Evolutionary conservation across 1,140 invertebrate species (phyloP).

Genomic region (Euwallacea similis): DNA sequence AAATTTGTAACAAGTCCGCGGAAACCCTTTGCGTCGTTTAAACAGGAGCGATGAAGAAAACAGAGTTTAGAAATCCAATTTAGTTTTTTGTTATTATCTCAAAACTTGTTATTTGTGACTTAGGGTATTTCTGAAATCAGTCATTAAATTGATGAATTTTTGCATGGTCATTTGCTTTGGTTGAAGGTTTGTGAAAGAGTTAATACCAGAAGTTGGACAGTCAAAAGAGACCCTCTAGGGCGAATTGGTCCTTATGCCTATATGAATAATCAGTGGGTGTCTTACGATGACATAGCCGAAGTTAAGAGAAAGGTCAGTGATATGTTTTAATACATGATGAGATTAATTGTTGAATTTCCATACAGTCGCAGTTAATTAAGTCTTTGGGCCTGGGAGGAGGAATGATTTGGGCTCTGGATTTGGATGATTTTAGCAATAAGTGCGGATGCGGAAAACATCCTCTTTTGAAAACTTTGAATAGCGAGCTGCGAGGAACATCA

Average conservation of each 20-base stretch:
- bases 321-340: too few relatives aligned
- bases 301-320: conserved; percentile 57
- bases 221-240: conserved; percentile 64
- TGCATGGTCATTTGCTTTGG: background rate
- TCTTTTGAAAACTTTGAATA: conserved; percentile 60
- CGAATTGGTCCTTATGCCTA: conserved; percentile 74
- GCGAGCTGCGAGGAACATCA: conserved; percentile 56
- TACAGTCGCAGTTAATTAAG: conserved; percentile 60
- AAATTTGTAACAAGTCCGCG: too few relatives aligned
- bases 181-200: conserved; percentile 66
- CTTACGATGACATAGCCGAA: conserved; percentile 74
- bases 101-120: conserved; percentile 3
- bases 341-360: background rate
- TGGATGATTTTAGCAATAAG: conserved; percentile 73
- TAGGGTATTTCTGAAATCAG: background rate
- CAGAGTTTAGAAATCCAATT: too few relatives aligned
- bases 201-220: conserved; percentile 65
- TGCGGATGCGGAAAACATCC: conserved; percentile 66
- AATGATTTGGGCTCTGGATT: conserved; percentile 76
- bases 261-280: conserved; percentile 77
- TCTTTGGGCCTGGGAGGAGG: conserved; percentile 68
- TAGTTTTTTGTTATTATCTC: too few relatives aligned
- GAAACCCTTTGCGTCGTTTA: too few relatives aligned
- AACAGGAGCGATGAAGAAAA: too few relatives aligned
- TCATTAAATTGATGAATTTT: background rate